Evolutionary conservation across 2,113 vertebrate species (phyloP).

Genomic region (Nerophis ophidion): DNA sequence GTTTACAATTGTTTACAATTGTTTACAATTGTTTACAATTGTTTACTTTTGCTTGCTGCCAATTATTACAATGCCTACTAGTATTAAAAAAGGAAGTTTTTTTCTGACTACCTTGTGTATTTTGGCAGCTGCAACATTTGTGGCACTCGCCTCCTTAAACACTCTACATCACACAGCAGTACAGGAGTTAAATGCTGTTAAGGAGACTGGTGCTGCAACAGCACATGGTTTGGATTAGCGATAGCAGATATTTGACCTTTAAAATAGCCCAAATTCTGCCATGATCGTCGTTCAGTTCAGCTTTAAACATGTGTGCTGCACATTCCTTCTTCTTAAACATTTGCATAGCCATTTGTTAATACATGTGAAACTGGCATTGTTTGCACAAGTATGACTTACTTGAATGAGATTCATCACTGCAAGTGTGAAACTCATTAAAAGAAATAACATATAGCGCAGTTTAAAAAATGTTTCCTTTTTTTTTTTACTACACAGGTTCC

Average conservation of each 20-base stretch:
- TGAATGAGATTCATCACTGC: neutral
- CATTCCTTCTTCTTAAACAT: constrained; percentile 9
- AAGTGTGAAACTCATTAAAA: neutral
- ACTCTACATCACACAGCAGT: neutral
- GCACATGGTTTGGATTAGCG: constrained; percentile 11
- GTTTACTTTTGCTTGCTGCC: neutral
- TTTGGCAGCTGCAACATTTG: neutral
- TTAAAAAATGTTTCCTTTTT: too few relatives aligned
- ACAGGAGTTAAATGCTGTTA: neutral
- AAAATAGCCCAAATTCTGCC: neutral
- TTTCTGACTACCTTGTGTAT: neutral
- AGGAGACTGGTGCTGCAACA: neutral
- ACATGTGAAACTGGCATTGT: neutral
- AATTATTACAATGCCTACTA: neutral
- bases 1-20: too few relatives aligned
- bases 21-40: too few relatives aligned
- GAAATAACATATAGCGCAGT: neutral
- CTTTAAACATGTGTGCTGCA: neutral
- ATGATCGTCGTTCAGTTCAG: constrained; percentile 1
- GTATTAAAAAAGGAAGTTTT: neutral
- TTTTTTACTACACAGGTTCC: too few relatives aligned
- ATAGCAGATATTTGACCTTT: constrained; percentile 6
- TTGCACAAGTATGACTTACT: neutral
- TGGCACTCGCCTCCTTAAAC: neutral
- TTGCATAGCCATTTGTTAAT: neutral